Conservation (phyloP, 2,797 vertebrate species). For the Tokudaia tokunoshimensis region DNA sequence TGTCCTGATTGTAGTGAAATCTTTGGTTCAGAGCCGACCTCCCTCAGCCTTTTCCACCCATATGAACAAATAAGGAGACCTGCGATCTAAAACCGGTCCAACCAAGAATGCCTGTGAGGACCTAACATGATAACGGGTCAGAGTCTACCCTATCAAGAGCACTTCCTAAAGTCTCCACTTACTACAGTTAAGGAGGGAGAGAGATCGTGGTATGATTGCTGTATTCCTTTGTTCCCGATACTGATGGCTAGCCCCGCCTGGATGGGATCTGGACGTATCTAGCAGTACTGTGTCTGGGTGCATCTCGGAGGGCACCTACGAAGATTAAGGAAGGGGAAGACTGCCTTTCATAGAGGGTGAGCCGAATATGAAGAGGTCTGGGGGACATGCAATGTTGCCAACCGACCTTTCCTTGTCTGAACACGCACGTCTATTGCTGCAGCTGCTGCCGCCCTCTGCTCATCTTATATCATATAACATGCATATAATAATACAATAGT, state of each 20-base stretch:
- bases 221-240: not conserved
- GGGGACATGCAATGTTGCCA: not conserved
- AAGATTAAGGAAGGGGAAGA: not conserved
- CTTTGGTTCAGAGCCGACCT: not conserved
- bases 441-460: not conserved
- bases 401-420: not conserved
- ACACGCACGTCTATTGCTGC: not conserved
- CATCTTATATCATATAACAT: not conserved
- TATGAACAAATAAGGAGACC: not conserved
- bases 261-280: not conserved
- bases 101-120: not conserved
- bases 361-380: not conserved
- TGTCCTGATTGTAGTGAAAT: not conserved
- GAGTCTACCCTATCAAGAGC: not conserved
- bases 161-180: not conserved
- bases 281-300: not conserved
- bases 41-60: not conserved
- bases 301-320: not conserved
- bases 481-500: not conserved
- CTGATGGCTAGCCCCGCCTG: not conserved
- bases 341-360: not conserved
- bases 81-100: not conserved
- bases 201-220: not conserved
- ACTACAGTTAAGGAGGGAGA: not conserved
- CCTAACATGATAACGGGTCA: not conserved